Evolutionary conservation across 2,797 vertebrate species (phyloP).

Genomic region (Cynodonichthys magdalenae): DNA sequence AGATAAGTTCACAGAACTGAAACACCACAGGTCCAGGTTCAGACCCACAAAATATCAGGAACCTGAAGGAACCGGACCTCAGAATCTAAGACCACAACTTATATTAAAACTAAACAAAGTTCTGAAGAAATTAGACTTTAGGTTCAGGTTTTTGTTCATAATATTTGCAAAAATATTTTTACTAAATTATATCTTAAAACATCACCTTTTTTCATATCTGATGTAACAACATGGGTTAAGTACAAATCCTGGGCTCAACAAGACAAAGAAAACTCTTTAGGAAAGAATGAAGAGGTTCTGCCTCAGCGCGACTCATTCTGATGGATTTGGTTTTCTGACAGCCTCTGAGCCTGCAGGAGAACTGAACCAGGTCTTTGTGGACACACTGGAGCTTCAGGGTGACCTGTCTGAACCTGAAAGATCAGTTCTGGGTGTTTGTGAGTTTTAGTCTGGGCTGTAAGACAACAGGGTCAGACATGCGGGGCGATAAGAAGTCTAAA

Average conservation of each 20-base stretch:
- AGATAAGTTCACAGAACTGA: neutral
- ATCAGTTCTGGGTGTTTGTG: neutral
- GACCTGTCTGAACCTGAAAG: neutral
- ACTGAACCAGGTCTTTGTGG: conserved; percentile 17
- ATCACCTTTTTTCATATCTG: neutral
- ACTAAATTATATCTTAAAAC: neutral
- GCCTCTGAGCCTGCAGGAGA: conserved; percentile 13
- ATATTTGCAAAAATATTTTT: neutral
- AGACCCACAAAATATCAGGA: neutral
- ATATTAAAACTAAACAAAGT: no score
- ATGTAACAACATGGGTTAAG: conserved; percentile 2
- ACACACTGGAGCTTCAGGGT: conserved; percentile 5
- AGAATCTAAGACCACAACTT: neutral
- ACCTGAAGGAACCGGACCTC: neutral
- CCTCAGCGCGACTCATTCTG: no score
- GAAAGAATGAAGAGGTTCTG: no score
- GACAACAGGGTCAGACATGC: conserved; percentile 2
- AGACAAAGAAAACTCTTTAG: neutral
- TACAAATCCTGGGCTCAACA: conserved; percentile 12
- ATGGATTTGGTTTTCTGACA: neutral
- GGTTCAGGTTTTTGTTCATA: no score
- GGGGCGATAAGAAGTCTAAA: neutral
- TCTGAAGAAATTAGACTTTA: no score
- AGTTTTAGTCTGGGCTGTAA: neutral
- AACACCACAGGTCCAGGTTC: neutral